A percentile compares a stretch with the other conserved stretches of the same genome.
Evolutionary conservation across 2,797 vertebrate species (phyloP).

Genomic region (Sebastes flavidus): DNA sequence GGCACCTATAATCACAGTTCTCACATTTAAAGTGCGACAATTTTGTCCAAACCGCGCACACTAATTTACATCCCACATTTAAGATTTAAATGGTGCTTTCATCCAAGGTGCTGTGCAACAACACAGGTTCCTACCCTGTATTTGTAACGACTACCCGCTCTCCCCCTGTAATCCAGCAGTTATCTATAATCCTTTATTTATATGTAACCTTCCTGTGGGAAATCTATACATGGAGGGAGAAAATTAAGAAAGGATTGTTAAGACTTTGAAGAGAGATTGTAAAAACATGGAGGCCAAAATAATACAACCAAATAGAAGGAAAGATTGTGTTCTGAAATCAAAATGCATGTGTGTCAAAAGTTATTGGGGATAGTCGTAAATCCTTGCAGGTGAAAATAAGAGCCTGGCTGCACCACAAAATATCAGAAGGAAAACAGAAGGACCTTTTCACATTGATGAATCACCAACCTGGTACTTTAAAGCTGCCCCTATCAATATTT

Average conservation of each 20-base stretch:
- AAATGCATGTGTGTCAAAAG: not conserved
- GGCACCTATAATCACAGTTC: constrained; percentile 47
- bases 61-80: constrained; percentile 23
- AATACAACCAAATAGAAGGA: not conserved
- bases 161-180: constrained; percentile 9
- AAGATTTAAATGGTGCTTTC: constrained; percentile 6
- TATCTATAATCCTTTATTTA: constrained; percentile 1
- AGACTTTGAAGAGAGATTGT: not conserved
- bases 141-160: constrained; percentile 11
- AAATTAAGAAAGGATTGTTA: constrained; percentile 12
- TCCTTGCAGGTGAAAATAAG: not conserved
- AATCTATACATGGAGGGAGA: not conserved
- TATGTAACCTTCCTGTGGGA: not conserved
- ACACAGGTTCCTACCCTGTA: not conserved
- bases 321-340: not conserved
- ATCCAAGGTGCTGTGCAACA: not conserved
- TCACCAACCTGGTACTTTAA: not conserved
- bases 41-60: constrained; percentile 13
- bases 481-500: not conserved
- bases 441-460: not conserved
- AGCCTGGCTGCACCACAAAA: not conserved
- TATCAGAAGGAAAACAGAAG: not conserved
- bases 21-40: not conserved
- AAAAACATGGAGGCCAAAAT: not conserved
- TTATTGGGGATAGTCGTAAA: not conserved